Base-by-base conservation (phyloP, 2,113 vertebrate species). In the Nipponia nippon region DNA sequence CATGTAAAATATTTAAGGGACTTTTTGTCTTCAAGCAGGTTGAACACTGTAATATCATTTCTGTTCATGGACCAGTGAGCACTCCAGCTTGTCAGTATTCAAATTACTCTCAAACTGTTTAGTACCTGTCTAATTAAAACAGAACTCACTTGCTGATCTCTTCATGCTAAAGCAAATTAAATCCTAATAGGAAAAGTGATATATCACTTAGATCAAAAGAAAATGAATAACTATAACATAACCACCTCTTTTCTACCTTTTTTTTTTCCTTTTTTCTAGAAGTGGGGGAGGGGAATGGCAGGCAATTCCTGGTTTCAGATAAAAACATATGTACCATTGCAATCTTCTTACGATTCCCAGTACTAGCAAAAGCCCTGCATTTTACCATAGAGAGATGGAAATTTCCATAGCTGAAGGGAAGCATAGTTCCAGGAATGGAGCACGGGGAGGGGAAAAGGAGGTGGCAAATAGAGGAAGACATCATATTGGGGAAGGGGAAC, bases 91-190 rank as follows among this genome's bases (percentile, higher is more conserved):
- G 93, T 96, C 95, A 97, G 94, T 94, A 94, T 97, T 97, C 95
- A 98, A 97, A 97, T 97, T 93, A 76, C 83, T 95, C 97, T 94
- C 75, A 93, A 97, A 95, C 73, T 96, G 65, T 97, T 98, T 97
- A 96, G 93, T 96, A 97, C 93, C 95, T 98, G 96, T 96, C 95
- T 97, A 98, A 98, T 98, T 97, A 98, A 97, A 98, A 93, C 70
- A 95, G 91, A 97, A 97, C 79, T 96, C 87, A 87, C 87, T 98
- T 96, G 96, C 94, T 97, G 89, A 96, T 97, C 96, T 95, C 91
- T 92, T 97, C 91, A 70, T 94, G 83, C 77, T 97, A 94, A 94
- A 97, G 93, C 94, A 97, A 97, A 95, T 98, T 96, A 97, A 97
- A 94, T 95, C 71, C 83, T 97, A 97, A 97, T 97, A 95, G 89